A percentile compares a stretch with the other conserved stretches of the same genome.
phyloP scores from a whole-genome alignment of 2,113 vertebrate genomes.

The Argyrosomus japonicus region DNA sequence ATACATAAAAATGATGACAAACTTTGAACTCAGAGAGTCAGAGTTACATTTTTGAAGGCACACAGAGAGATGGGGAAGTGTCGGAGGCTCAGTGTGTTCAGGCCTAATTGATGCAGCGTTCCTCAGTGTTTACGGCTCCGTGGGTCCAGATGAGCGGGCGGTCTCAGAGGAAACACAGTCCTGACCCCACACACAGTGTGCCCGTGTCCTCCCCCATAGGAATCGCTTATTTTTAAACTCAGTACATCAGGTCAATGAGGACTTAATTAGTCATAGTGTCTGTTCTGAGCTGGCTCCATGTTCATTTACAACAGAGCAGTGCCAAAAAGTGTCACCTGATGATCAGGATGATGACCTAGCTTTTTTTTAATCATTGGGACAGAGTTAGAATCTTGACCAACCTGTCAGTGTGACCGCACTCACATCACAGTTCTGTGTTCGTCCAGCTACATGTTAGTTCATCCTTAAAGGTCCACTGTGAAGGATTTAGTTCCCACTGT shows the following conservation, averaged over 20 bases:
- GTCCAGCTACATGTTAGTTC: not conserved
- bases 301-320: not conserved
- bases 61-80: not conserved
- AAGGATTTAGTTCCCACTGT: too few relatives aligned
- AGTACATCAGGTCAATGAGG: not conserved
- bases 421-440: too few relatives aligned
- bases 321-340: not conserved
- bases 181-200: not conserved
- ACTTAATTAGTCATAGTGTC: not conserved
- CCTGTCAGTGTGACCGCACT: too few relatives aligned
- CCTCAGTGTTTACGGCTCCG: not conserved
- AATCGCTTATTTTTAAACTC: not conserved
- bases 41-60: not conserved
- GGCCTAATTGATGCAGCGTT: not conserved
- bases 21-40: not conserved
- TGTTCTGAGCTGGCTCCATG: not conserved
- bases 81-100: not conserved
- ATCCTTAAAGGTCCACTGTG: too few relatives aligned
- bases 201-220: not conserved
- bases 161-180: not conserved
- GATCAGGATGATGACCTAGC: not conserved
- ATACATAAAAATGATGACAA: not conserved
- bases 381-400: not conserved
- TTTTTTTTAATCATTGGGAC: not conserved
- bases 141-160: conserved; percentile 1